phyloP scores from a whole-genome alignment of 2,797 vertebrate genomes.

The Notolabrus celidotus region DNA sequence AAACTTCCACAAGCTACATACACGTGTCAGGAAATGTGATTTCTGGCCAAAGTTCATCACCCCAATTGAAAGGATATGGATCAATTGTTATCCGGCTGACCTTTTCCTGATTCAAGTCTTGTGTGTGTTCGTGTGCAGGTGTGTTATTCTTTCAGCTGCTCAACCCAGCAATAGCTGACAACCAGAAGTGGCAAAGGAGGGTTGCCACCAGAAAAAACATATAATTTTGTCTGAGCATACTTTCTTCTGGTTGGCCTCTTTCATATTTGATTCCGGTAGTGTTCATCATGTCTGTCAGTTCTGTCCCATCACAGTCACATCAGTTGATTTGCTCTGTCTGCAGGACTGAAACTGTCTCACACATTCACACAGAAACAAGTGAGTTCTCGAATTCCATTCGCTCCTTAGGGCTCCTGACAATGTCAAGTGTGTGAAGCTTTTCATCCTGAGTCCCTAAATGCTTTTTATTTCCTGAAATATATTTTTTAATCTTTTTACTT shows the following conservation, averaged over 20 bases:
- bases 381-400: background rate
- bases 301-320: constrained; percentile 9
- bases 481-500: background rate
- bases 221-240: constrained; percentile 3
- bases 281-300: background rate
- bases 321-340: constrained; percentile 10
- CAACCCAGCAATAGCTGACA: background rate
- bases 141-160: background rate
- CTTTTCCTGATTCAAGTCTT: constrained; percentile 2
- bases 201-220: background rate
- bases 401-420: background rate
- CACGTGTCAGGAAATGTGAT: constrained; percentile 5
- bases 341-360: constrained; percentile 8
- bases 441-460: background rate
- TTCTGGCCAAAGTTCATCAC: constrained; percentile 6
- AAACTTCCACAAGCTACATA: background rate
- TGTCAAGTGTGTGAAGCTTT: background rate
- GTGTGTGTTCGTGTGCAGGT: background rate
- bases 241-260: constrained; percentile 12
- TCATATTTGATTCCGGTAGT: background rate
- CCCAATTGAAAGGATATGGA: background rate
- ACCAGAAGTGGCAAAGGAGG: background rate
- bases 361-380: background rate
- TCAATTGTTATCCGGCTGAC: background rate
- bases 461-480: background rate